These are phyloP conservation scores for Xylocampa areola DNA, from an alignment of 2,888 invertebrate species.

Conservation along the genomic window DNA sequence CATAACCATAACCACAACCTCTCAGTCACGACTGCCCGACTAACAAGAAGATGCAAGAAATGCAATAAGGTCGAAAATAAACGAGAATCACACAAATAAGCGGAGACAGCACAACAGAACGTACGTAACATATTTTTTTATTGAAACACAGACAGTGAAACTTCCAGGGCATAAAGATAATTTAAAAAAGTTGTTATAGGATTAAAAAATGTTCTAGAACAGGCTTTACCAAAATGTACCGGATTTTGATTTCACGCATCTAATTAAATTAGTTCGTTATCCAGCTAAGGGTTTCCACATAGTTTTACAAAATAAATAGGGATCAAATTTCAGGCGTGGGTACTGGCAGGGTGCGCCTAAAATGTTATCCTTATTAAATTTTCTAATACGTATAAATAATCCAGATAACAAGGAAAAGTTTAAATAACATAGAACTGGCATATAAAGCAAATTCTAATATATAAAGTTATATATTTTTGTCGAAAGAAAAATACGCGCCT, in stretches of 20 bases:
- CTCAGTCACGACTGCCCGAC: no score
- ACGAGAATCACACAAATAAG: no score
- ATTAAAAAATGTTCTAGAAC: neutral
- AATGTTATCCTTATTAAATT: constrained; percentile 9
- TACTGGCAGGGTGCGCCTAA: neutral
- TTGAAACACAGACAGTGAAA: no score
- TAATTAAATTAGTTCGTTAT: constrained; percentile 38
- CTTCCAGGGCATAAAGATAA: no score
- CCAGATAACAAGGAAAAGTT: constrained; percentile 23
- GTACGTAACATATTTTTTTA: no score
- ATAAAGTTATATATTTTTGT: no score
- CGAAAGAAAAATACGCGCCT: no score
- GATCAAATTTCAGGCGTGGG: constrained; percentile 16
- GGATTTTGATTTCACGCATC: constrained; percentile 15
- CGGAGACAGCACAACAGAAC: no score
- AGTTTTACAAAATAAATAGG: constrained; percentile 42
- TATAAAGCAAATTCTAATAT: no score
- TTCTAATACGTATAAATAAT: neutral
- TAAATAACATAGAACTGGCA: constrained; percentile 1
- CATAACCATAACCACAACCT: no score
- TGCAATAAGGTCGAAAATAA: no score
- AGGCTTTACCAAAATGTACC: constrained; percentile 14
- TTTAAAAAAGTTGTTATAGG: neutral
- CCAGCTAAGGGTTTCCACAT: constrained; percentile 10
- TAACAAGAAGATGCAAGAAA: no score